These are phyloP conservation scores for Gadus chalcogrammus DNA, from an alignment of 2,113 vertebrate genomes.

Conservation along the genomic window DNA sequence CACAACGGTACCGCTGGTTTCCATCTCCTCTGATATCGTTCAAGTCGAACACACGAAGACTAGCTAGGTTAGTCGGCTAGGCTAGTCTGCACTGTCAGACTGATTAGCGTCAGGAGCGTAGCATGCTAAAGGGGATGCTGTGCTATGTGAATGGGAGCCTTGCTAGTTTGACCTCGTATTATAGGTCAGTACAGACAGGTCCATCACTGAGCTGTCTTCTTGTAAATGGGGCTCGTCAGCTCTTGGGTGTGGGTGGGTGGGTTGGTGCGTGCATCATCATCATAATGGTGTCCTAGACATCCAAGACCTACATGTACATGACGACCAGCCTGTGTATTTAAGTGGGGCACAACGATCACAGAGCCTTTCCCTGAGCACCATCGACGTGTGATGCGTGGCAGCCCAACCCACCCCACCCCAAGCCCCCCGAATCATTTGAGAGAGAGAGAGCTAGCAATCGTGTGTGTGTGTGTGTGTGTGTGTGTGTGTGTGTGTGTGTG, in stretches of 20 bases:
- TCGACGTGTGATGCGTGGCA: too few species aligned
- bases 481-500: not conserved
- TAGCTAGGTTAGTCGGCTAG: slow-evolving; percentile 14
- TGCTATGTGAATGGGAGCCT: slow-evolving; percentile 35
- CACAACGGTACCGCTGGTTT: not conserved
- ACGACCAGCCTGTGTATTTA: slow-evolving; percentile 18
- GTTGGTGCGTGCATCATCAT: slow-evolving; percentile 42
- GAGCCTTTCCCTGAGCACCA: not conserved
- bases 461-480: not conserved
- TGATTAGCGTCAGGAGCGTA: not conserved
- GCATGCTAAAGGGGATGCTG: slow-evolving; percentile 24
- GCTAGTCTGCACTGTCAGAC: slow-evolving; percentile 20
- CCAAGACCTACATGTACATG: slow-evolving; percentile 40
- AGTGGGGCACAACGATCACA: slow-evolving; percentile 43
- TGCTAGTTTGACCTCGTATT: slow-evolving; percentile 39
- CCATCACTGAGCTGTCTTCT: slow-evolving; percentile 34
- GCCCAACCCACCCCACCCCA: slow-evolving; percentile 19
- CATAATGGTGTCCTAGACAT: slow-evolving; percentile 57
- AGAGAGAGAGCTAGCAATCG: slow-evolving; percentile 2
- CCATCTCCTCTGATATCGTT: not conserved
- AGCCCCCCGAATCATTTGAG: slow-evolving; percentile 24
- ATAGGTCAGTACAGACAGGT: slow-evolving; percentile 8
- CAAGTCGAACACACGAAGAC: slow-evolving; percentile 14
- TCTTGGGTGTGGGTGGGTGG: slow-evolving; percentile 7
- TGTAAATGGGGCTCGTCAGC: slow-evolving; percentile 20